Percentiles rank a stretch among this genome's conserved stretches.
Conservation (phyloP, 2,797 vertebrate species). For the Neosilurus hyrtlii region DNA sequence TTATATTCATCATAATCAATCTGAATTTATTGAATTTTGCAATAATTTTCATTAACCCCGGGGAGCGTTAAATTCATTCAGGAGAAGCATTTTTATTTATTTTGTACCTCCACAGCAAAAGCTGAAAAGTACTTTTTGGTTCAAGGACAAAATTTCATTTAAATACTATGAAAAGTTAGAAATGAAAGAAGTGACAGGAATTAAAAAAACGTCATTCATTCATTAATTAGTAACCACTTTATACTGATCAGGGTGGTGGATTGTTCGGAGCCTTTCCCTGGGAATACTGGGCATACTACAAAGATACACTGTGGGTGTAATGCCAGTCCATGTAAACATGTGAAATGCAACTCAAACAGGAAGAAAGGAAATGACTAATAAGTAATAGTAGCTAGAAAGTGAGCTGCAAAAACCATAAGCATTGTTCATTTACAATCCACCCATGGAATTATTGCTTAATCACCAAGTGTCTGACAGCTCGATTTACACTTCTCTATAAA, state of each 20-base stretch:
- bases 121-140: not conserved
- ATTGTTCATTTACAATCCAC: constrained; percentile 45
- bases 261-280: no score
- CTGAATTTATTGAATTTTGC: not conserved
- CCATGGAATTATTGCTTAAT: constrained; percentile 42
- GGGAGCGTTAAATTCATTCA: not conserved
- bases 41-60: not conserved
- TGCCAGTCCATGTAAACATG: not conserved
- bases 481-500: constrained; percentile 35
- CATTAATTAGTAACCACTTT: not conserved
- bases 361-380: constrained; percentile 34
- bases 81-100: not conserved
- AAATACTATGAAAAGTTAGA: not conserved
- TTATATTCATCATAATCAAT: not conserved
- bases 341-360: no score
- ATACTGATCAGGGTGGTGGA: not conserved
- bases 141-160: not conserved
- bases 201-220: not conserved
- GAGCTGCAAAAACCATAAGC: constrained; percentile 25
- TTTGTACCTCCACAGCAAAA: not conserved
- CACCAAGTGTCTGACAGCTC: constrained; percentile 41
- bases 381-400: constrained; percentile 35
- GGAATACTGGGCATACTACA: not conserved
- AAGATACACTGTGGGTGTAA: not conserved
- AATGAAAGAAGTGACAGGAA: not conserved